phyloP scores from a whole-genome alignment of 2,888 invertebrate species.

The Polydrusus pterygomalis region DNA sequence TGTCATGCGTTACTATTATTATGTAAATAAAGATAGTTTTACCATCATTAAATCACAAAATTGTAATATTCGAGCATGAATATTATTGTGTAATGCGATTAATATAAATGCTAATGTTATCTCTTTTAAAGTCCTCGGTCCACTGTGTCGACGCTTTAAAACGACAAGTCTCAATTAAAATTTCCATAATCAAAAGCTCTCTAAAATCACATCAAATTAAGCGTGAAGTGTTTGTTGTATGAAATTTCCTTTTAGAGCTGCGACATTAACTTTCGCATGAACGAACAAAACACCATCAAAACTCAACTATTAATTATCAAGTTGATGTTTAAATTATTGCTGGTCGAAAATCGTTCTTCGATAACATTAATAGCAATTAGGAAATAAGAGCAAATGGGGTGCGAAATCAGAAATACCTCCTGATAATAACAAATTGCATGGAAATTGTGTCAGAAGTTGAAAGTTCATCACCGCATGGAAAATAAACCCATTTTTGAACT shows the following conservation, averaged over 20 bases:
- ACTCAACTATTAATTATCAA: slow-evolving; percentile 27
- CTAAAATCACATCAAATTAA: slow-evolving; percentile 61
- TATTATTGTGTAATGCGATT: slow-evolving; percentile 36
- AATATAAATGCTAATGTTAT: slow-evolving; percentile 52
- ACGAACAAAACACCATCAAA: slow-evolving; percentile 20
- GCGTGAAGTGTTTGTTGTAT: slow-evolving; percentile 58
- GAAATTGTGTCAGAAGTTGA: background rate
- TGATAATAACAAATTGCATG: slow-evolving; percentile 18
- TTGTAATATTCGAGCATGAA: background rate
- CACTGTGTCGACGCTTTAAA: slow-evolving; percentile 39
- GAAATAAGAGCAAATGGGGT: slow-evolving; percentile 18
- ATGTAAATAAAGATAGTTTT: background rate
- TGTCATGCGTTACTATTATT: too few relatives aligned
- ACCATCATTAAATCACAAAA: background rate
- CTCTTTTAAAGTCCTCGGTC: slow-evolving; percentile 37
- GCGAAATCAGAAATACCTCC: slow-evolving; percentile 20
- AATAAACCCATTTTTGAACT: too few relatives aligned
- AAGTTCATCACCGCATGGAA: too few relatives aligned
- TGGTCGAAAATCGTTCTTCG: slow-evolving; percentile 10
- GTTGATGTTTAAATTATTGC: slow-evolving; percentile 25
- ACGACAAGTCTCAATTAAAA: slow-evolving; percentile 60
- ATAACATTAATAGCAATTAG: slow-evolving; percentile 22
- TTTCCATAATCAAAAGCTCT: slow-evolving; percentile 63
- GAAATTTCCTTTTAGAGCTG: slow-evolving; percentile 39
- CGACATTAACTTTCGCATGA: slow-evolving; percentile 38